phyloP scores from a whole-genome alignment of 2,113 vertebrate species.

The Thalassarche chlororhynchos region DNA sequence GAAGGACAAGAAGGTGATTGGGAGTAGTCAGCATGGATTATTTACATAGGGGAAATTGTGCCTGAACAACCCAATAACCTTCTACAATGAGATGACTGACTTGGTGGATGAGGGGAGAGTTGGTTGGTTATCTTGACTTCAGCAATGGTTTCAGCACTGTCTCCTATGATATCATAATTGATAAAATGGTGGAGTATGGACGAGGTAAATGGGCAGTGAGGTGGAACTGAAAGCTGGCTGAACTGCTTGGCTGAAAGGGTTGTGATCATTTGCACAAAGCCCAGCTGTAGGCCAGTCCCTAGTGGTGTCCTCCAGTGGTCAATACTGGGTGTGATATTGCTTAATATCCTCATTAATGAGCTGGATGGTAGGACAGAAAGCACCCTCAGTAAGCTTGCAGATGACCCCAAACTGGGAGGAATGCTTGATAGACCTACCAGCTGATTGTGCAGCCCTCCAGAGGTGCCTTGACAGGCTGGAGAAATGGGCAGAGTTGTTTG shows the following conservation, averaged over 20 bases:
- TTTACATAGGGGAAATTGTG: background rate
- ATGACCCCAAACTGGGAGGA: background rate
- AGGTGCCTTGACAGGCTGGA: background rate
- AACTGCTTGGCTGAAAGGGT: background rate
- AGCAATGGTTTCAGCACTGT: background rate
- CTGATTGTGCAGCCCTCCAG: background rate
- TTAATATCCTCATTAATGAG: background rate
- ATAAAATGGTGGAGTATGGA: background rate
- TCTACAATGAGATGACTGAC: background rate
- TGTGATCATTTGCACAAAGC: background rate
- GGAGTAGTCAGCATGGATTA: background rate
- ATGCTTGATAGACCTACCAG: background rate
- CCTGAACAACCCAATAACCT: background rate
- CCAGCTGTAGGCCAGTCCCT: background rate
- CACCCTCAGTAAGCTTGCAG: background rate
- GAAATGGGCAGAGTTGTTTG: background rate
- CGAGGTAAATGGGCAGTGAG: background rate
- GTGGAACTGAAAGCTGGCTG: background rate
- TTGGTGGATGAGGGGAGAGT: background rate
- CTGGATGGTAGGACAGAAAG: background rate
- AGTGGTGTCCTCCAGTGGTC: accelerated
- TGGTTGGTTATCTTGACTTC: background rate
- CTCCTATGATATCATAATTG: background rate
- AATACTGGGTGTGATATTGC: background rate
- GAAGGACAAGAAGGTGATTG: background rate